These are phyloP conservation scores for Andrena bicolor DNA, from an alignment of 2,888 invertebrate species.

Conservation along the genomic window DNA sequence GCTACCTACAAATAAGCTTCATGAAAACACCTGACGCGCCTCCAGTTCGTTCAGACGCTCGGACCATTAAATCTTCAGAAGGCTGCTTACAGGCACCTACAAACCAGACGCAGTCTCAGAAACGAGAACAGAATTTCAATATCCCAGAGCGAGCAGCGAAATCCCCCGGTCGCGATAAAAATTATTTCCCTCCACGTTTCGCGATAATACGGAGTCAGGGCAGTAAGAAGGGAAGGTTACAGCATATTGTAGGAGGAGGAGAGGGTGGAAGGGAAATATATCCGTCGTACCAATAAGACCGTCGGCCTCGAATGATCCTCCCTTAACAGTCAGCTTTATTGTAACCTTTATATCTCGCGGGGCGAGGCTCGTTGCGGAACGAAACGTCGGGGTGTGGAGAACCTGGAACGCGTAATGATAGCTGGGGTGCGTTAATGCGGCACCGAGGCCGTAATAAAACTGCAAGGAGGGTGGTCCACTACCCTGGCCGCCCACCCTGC, in stretches of 20 bases:
- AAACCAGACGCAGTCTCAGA: too few relatives aligned
- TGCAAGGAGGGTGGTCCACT: conserved; percentile 52
- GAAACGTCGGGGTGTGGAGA: conserved; percentile 29
- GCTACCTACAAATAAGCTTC: too few relatives aligned
- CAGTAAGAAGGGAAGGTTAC: neutral
- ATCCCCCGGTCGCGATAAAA: neutral
- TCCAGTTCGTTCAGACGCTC: too few relatives aligned
- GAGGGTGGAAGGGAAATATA: conserved; percentile 18
- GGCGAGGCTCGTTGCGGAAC: conserved; percentile 31
- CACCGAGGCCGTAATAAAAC: conserved; percentile 67
- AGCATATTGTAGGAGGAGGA: conserved; percentile 6
- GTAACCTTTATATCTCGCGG: conserved; percentile 36
- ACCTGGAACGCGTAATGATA: conserved; percentile 59
- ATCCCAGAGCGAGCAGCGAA: neutral
- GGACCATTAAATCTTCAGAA: too few relatives aligned
- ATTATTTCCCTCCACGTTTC: neutral
- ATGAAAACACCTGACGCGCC: too few relatives aligned
- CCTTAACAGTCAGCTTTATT: conserved; percentile 49
- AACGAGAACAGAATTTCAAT: too few relatives aligned
- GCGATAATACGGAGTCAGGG: neutral
- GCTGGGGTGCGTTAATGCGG: conserved; percentile 69
- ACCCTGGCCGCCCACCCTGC: neutral
- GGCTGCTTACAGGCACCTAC: too few relatives aligned
- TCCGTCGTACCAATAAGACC: conserved; percentile 30
- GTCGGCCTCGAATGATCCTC: conserved; percentile 20